Conservation (phyloP, 2,113 vertebrate species). For the Piaya cayana region DNA sequence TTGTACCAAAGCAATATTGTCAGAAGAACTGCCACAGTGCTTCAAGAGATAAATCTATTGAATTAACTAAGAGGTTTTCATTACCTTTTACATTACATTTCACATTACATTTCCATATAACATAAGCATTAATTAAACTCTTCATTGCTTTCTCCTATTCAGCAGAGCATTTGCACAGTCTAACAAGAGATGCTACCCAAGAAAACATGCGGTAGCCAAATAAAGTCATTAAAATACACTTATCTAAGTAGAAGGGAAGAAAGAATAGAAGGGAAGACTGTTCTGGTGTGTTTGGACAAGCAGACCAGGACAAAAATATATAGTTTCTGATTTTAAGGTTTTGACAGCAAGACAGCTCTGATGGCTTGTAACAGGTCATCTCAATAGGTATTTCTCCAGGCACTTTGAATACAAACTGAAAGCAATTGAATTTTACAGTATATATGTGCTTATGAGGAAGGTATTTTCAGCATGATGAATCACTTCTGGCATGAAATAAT, state of each 20-base stretch:
- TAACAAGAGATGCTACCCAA: conserved; percentile 40
- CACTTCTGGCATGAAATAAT: background rate
- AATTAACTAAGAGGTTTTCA: conserved; percentile 55
- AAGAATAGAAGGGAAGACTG: background rate
- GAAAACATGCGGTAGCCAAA: background rate
- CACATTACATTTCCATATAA: conserved; percentile 19
- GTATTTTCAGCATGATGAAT: background rate
- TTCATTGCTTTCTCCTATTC: conserved; percentile 15
- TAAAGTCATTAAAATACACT: conserved; percentile 26
- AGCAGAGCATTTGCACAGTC: conserved; percentile 19
- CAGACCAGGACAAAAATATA: background rate
- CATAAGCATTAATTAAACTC: conserved; percentile 66
- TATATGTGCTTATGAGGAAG: background rate
- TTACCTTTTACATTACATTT: conserved; percentile 63
- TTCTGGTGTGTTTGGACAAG: background rate
- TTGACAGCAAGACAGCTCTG: background rate
- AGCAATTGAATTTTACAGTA: background rate
- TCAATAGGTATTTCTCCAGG: background rate
- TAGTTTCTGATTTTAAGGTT: background rate
- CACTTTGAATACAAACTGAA: background rate
- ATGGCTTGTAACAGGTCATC: background rate
- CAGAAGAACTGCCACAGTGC: conserved; percentile 24
- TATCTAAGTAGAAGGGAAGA: background rate
- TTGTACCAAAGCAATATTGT: conserved; percentile 57
- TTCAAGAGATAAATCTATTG: conserved; percentile 59